A percentile compares a stretch with the other conserved stretches of the same genome.
Conservation (phyloP, 53 echinoderm and acorn worm genomes). For the Stichopus horrens region DNA sequence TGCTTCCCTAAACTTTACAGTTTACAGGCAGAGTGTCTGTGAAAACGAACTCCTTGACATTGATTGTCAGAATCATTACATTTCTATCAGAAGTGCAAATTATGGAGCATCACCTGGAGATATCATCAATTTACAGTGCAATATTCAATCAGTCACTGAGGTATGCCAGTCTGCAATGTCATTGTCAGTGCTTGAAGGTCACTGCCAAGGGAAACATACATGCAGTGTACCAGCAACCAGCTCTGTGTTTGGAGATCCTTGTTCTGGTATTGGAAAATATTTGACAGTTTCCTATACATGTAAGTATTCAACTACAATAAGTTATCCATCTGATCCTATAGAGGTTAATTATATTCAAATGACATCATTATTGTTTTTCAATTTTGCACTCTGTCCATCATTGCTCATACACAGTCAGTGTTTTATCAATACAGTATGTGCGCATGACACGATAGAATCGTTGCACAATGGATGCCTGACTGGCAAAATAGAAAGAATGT, state of each 20-base stretch:
- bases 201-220: constrained; percentile 8
- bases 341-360: too few species aligned
- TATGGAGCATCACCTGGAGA: neutral
- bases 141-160: neutral
- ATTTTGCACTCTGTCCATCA: too few species aligned
- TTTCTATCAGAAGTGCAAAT: neutral
- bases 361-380: too few species aligned
- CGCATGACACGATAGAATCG: too few species aligned
- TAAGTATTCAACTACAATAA: neutral
- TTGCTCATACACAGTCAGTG: too few species aligned
- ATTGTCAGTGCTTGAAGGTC: neutral
- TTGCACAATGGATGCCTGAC: too few species aligned
- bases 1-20: neutral
- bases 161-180: neutral
- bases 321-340: too few species aligned
- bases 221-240: neutral
- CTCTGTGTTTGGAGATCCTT: constrained; percentile 19
- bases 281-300: constrained; percentile 7
- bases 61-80: neutral
- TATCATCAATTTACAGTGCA: neutral
- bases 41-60: neutral
- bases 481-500: too few species aligned
- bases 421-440: too few species aligned
- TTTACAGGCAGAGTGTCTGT: constrained; percentile 2
- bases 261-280: neutral